Evolutionary conservation across 2,888 invertebrate species (phyloP).

Genomic region (Andrena bucephala): DNA sequence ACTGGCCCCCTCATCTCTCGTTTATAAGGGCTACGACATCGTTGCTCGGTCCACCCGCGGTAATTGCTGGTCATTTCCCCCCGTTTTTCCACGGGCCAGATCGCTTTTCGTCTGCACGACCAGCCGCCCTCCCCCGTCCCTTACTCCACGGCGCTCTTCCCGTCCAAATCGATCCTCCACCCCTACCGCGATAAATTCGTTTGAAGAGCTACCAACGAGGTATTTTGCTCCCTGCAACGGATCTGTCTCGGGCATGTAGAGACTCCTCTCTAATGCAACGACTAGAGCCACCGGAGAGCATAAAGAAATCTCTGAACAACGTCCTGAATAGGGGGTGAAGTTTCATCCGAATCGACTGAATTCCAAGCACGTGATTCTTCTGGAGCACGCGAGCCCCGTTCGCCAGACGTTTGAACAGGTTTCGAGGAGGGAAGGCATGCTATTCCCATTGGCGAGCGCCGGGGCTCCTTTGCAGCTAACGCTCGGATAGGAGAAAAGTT

Average conservation of each 20-base stretch:
- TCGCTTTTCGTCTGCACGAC: slow-evolving; percentile 9
- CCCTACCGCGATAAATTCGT: slow-evolving; percentile 31
- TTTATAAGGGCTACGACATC: slow-evolving; percentile 41
- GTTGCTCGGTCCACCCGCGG: neutral
- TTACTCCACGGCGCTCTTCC: neutral
- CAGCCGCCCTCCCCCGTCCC: neutral
- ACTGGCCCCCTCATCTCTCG: slow-evolving; percentile 15
- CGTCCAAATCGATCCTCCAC: neutral
- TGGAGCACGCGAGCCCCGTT: neutral
- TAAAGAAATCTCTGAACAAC: neutral
- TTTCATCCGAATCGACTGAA: slow-evolving; percentile 13
- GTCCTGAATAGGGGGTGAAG: neutral
- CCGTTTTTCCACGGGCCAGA: slow-evolving; percentile 6
- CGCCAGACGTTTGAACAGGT: slow-evolving; percentile 20
- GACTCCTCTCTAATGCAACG: neutral
- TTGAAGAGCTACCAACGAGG: neutral
- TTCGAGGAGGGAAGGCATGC: neutral
- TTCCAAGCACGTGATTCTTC: slow-evolving; percentile 25
- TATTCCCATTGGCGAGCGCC: neutral
- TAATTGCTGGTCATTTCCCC: slow-evolving; percentile 27
- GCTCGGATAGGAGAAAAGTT: neutral
- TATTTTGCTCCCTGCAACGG: slow-evolving; percentile 9
- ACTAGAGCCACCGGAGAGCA: neutral
- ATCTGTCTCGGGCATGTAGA: neutral
- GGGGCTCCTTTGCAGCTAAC: too few relatives aligned